phyloP scores from a whole-genome alignment of 2,888 invertebrate species.

The Fragum fragum region DNA sequence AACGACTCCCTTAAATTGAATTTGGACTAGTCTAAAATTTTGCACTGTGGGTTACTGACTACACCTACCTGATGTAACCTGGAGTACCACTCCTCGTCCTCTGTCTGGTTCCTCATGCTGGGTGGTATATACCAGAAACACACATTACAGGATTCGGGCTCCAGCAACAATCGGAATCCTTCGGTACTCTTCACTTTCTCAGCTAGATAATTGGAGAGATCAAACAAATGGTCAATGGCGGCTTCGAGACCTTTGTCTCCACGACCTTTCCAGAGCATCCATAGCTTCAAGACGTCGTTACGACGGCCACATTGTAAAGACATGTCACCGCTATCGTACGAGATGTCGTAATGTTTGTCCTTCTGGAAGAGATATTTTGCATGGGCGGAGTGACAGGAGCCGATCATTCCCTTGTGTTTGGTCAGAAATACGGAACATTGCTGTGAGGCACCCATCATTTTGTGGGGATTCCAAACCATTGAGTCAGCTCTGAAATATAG shows the following conservation, averaged over 20 bases:
- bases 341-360: slow-evolving; percentile 84
- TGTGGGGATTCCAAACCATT: slow-evolving; percentile 98
- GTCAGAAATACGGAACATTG: slow-evolving; percentile 90
- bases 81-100: slow-evolving; percentile 73
- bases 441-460: slow-evolving; percentile 94
- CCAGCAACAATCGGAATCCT: slow-evolving; percentile 75
- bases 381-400: slow-evolving; percentile 76
- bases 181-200: slow-evolving; percentile 66
- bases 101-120: slow-evolving; percentile 88
- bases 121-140: slow-evolving; percentile 99
- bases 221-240: slow-evolving; percentile 76
- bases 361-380: slow-evolving; percentile 84
- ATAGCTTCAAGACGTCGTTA: slow-evolving; percentile 82
- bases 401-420: slow-evolving; percentile 76
- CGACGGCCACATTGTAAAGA: slow-evolving; percentile 84
- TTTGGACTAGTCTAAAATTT: too few relatives aligned
- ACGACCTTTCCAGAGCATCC: slow-evolving; percentile 83
- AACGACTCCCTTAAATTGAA: too few relatives aligned
- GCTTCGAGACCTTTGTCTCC: slow-evolving; percentile 76
- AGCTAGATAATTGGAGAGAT: slow-evolving; percentile 73
- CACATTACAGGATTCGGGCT: slow-evolving; percentile 98
- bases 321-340: slow-evolving; percentile 84
- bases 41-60: too few relatives aligned
- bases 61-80: slow-evolving; percentile 76
- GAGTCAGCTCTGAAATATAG: slow-evolving; percentile 91